Evolutionary conservation across 30 jellyfish, hydroid and myxozoan species (phyloP), one percentile per base, ranked within the genome.

Genomic region (Hydractinia echinata): DNA sequence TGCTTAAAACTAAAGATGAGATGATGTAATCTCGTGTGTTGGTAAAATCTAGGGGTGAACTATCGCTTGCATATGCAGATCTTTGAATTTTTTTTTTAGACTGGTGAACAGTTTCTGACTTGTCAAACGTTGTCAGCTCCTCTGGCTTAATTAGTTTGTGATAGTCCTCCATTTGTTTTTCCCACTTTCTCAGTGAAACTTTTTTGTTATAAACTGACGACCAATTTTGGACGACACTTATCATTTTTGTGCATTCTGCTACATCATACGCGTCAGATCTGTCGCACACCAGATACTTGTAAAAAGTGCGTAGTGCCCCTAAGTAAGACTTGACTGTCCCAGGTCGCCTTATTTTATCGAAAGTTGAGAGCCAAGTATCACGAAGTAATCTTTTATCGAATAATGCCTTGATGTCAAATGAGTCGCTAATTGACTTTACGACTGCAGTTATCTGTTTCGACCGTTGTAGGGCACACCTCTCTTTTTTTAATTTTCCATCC

Each of bases 301-400:
- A n/a, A n/a, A n/a, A n/a, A n/a, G n/a, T n/a, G n/a, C n/a, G n/a
- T n/a, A n/a, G n/a, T n/a, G n/a, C n/a, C n/a, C n/a, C n/a, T n/a
- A n/a, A 54, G 61, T 78, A 78, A 18, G 61, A 18, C 61, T 78
- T 78, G 8, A 78, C 86, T n/a, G 86, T 79, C 30, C 87, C 87
- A 13, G 87, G 84, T 20, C 19, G 54, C 19, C 74, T 52, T 20
- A 49, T 62, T 0, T n/a, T 4, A 18, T 64, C 81, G 56, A 79
- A 79, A 9, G 4, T 48, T 6, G 82, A 56, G 19, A 30, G n/a
- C 67, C 82, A 61, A 79, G 10, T 79, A 13, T 56, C 54, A 7
- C 54, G 44, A 82, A 79, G 30, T 48, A 21, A 8, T 4, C 64
- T 64, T 18, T 53, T 67, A 1, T 79, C 87, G 53, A 79, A 79